Base-by-base conservation (phyloP, 2,888 invertebrate species). In the Acrobasis consociella region DNA sequence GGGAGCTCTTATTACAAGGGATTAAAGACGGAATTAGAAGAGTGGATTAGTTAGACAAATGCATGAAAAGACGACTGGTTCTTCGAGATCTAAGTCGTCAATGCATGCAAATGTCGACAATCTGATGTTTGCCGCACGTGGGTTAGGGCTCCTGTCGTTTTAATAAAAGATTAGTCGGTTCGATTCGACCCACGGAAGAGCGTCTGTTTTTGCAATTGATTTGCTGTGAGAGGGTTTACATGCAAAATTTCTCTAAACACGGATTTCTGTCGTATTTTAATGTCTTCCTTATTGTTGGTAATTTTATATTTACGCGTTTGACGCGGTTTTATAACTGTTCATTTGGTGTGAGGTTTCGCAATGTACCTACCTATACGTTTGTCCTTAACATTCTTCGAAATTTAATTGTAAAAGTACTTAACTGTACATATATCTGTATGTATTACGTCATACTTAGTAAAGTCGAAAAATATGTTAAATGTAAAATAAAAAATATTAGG, bases 51-150 rank as follows among this genome's bases (percentile, higher is more conserved):
- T 70, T 67, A 65, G 73, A 72, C 70, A 71, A 74, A 69, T 72
- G 68, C 66, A 68, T 68, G 67, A 67, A 66, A 51, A 67, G 68
- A 68, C 73, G 69, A 76, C 72, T 74, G 70, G 72, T 71, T 66
- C 52, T 64, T 50, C 15, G 67, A 80, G 83, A 83, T 86, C 82
- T 85, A 82, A 87, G 81, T 85, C 85, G 87, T 87, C 86, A 86
- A 88, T 86, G 80, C 82, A 92, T 91, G 91, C 88, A 89, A 92
- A 92, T 89, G 70, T 66, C 64, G 63, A 65, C 72, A 84, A 89
- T 89, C 90, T 78, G 87, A 89, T 88, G 82, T 72, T 72, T 67
- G 64, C 72, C 69, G 82, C 85, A 87, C 89, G 90, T 87, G 87
- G 87, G 89, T 72, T 80, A 83, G 79, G 80, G 85, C 85, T 85